phyloP scores from a whole-genome alignment of 2,797 vertebrate species.

The Crenichthys baileyi region DNA sequence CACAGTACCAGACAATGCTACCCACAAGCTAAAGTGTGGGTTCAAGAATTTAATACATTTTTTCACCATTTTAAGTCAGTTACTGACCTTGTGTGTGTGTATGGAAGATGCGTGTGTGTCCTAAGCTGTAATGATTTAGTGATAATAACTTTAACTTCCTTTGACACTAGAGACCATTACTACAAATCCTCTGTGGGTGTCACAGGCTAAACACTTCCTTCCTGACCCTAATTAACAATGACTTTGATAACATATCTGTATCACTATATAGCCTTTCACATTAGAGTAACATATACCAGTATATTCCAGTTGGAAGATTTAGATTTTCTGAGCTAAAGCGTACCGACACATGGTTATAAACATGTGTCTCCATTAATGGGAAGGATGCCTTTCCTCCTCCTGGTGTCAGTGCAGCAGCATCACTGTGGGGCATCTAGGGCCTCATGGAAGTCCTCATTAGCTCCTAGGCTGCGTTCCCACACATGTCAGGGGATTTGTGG shows the following conservation, averaged over 20 bases:
- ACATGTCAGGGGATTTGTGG: constrained; percentile 34
- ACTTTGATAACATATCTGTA: not conserved
- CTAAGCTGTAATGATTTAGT: not conserved
- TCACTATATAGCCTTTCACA: not conserved
- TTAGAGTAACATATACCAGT: not conserved
- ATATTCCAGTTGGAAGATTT: not conserved
- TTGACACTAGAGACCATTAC: not conserved
- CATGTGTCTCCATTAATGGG: constrained; percentile 31
- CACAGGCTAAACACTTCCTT: not conserved
- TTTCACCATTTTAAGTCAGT: not conserved
- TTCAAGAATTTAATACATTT: not conserved
- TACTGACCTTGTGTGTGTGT: not conserved
- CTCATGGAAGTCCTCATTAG: constrained; percentile 47
- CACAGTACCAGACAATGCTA: not conserved
- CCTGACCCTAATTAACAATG: not conserved
- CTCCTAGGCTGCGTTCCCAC: constrained; percentile 24
- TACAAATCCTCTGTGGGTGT: not conserved
- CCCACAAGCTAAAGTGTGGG: not conserved
- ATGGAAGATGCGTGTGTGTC: not conserved
- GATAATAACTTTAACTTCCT: not conserved
- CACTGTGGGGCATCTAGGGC: constrained; percentile 8
- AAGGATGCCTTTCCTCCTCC: constrained; percentile 24
- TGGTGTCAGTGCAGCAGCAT: constrained; percentile 39
- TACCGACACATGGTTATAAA: constrained; percentile 31
- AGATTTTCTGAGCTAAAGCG: constrained; percentile 4